phyloP scores from a whole-genome alignment of 2,797 vertebrate species.

The Manis javanica region DNA sequence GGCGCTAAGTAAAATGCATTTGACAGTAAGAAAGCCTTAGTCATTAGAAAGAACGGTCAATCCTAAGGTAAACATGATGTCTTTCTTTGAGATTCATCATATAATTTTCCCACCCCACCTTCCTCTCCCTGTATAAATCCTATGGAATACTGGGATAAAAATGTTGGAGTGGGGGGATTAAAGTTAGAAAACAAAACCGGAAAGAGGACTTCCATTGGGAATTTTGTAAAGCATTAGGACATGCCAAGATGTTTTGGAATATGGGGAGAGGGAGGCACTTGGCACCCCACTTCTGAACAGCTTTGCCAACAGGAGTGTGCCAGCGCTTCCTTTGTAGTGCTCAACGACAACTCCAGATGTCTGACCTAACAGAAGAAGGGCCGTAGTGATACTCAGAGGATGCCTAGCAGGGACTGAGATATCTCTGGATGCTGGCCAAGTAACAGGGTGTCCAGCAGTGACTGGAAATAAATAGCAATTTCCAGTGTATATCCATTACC shows the following conservation, averaged over 20 bases:
- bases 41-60: not conserved
- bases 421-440: not conserved
- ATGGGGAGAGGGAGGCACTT: not conserved
- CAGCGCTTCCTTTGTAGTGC: not conserved
- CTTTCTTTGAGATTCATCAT: not conserved
- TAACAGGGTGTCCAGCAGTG: not conserved
- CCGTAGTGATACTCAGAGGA: not conserved
- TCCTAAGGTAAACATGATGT: not conserved
- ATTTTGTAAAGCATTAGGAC: not conserved
- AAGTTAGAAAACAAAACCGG: not conserved
- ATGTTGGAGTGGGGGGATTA: not conserved
- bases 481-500: not conserved
- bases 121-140: not conserved
- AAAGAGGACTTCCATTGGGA: not conserved
- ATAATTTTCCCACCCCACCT: not conserved
- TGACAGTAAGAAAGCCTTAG: not conserved
- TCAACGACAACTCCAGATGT: not conserved
- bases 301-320: not conserved
- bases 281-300: not conserved
- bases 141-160: not conserved
- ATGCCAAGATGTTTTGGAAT: not conserved
- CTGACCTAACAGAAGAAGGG: not conserved
- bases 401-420: not conserved
- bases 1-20: not conserved
- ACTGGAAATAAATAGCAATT: constrained; percentile 33